A percentile compares a stretch with the other conserved stretches of the same genome.
Evolutionary conservation across 1,140 invertebrate species (phyloP).

Genomic region (Hormaphis cornu): DNA sequence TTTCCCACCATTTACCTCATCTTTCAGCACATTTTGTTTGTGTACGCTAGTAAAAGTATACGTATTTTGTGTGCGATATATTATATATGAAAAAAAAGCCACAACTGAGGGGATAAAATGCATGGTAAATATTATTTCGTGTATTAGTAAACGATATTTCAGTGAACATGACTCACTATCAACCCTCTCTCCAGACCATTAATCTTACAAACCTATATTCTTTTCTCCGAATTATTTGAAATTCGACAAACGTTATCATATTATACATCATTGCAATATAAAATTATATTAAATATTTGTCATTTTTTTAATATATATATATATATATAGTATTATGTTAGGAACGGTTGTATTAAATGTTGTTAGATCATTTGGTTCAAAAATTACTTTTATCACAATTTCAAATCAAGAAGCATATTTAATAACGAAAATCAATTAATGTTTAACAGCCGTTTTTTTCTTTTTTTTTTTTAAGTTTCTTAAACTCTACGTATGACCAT

Average conservation of each 20-base stretch:
- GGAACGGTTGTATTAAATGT: too few relatives aligned
- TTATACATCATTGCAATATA: background rate
- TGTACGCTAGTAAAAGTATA: background rate
- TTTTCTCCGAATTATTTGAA: background rate
- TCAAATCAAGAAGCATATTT: too few relatives aligned
- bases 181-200: slow-evolving; percentile 23
- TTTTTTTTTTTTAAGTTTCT: too few relatives aligned
- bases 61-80: too few relatives aligned
- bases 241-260: slow-evolving; percentile 1
- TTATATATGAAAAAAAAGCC: background rate
- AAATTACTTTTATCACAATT: too few relatives aligned
- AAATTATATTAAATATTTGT: background rate
- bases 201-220: slow-evolving; percentile 20
- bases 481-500: too few relatives aligned
- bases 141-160: slow-evolving; percentile 26
- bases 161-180: slow-evolving; percentile 7
- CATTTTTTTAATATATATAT: background rate
- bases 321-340: background rate
- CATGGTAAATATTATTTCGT: slow-evolving; percentile 3
- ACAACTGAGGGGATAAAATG: background rate
- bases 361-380: too few relatives aligned
- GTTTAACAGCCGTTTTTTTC: too few relatives aligned
- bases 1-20: slow-evolving; percentile 3
- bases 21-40: background rate
- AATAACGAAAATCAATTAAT: too few relatives aligned